Percentiles rank a stretch among this genome's conserved stretches.
Evolutionary conservation across 2,113 vertebrate genomes (phyloP).

Genomic region (Panthera uncia): DNA sequence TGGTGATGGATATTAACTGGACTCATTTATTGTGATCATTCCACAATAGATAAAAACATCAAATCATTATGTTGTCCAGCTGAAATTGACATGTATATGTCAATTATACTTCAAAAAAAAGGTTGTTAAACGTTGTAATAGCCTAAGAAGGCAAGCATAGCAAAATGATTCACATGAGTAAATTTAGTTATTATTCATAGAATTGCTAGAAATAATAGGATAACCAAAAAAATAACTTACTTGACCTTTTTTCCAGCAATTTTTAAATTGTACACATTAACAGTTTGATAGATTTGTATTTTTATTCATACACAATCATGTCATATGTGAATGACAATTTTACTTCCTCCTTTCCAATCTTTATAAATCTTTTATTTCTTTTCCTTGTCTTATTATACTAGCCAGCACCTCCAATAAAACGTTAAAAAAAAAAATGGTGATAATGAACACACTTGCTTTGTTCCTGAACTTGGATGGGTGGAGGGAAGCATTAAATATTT

Average conservation of each 20-base stretch:
- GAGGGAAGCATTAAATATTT: neutral
- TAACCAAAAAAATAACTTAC: neutral
- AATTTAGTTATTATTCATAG: neutral
- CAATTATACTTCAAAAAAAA: neutral
- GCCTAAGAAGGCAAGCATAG: neutral
- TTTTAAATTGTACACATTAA: constrained; percentile 6
- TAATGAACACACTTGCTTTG: neutral
- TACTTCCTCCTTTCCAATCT: neutral
- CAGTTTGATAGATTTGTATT: neutral
- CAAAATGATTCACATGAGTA: neutral
- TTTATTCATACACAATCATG: neutral
- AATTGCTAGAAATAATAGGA: neutral
- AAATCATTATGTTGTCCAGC: neutral
- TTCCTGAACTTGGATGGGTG: neutral
- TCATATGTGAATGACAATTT: constrained; percentile 1
- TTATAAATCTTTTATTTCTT: neutral
- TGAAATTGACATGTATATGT: neutral
- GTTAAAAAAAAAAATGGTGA: neutral
- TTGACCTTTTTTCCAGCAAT: neutral
- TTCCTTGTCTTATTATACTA: neutral
- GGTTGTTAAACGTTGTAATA: neutral
- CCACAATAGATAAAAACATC: neutral
- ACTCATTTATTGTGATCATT: neutral
- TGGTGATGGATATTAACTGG: neutral
- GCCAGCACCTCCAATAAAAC: neutral